phyloP scores from a whole-genome alignment of 2,888 invertebrate genomes.

The Achlya flavicornis region DNA sequence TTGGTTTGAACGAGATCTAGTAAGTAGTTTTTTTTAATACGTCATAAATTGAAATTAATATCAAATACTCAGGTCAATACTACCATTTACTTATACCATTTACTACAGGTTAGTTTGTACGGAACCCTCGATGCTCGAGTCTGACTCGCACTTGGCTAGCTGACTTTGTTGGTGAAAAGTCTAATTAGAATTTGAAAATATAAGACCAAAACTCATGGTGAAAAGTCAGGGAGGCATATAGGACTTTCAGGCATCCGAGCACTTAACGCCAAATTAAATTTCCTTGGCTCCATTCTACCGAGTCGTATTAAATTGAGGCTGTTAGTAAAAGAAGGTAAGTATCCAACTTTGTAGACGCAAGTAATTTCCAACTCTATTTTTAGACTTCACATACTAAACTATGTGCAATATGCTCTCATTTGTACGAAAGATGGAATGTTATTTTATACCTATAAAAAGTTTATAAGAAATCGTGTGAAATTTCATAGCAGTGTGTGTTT shows the following conservation, averaged over 20 bases:
- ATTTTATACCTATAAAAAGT: not conserved
- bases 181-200: not conserved
- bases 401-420: not conserved
- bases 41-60: no score
- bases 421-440: not conserved
- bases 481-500: no score
- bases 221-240: not conserved
- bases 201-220: not conserved
- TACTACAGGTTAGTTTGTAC: no score
- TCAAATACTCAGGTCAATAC: no score
- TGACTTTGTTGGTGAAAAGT: no score
- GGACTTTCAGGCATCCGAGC: conserved; percentile 13
- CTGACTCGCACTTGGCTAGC: no score
- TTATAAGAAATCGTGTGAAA: no score
- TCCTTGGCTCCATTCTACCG: conserved; percentile 13
- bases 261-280: conserved; percentile 29
- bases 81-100: no score
- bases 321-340: not conserved
- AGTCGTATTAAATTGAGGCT: conserved; percentile 16
- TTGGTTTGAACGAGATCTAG: no score
- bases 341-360: not conserved
- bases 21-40: no score
- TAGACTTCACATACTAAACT: not conserved
- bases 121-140: no score
- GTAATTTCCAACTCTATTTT: conserved; percentile 15